Conservation (phyloP, 2,797 vertebrate species). For the Epinephelus awoara region DNA sequence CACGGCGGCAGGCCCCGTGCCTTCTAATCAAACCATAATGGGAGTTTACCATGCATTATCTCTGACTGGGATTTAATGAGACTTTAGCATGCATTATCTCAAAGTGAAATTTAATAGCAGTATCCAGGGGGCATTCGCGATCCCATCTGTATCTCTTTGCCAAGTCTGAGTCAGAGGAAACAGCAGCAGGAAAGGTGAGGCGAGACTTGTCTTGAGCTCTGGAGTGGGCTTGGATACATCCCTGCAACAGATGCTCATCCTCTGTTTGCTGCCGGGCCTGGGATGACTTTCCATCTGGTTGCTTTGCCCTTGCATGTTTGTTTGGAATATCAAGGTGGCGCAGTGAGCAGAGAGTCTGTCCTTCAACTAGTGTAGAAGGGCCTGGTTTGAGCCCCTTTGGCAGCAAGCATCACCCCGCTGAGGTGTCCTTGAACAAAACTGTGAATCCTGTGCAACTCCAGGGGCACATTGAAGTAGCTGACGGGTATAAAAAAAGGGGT, state of each 20-base stretch:
- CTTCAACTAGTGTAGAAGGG: conserved; percentile 48
- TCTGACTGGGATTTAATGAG: conserved; percentile 76
- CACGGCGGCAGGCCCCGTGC: conserved; percentile 52
- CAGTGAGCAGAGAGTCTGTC: conserved; percentile 43
- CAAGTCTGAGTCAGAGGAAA: conserved; percentile 49
- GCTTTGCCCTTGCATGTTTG: conserved; percentile 67
- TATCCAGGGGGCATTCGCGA: conserved; percentile 56
- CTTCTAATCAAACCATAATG: conserved; percentile 76
- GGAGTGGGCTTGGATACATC: conserved; percentile 47
- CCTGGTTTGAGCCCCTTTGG: conserved; percentile 44
- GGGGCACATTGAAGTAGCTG: conserved; percentile 10
- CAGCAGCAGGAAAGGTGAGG: conserved; percentile 51
- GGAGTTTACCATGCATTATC: conserved; percentile 70
- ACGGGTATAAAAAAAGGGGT: neutral
- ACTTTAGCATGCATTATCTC: conserved; percentile 70
- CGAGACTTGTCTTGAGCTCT: conserved; percentile 49
- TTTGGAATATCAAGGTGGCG: conserved; percentile 53
- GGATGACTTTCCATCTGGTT: conserved; percentile 64
- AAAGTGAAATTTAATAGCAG: conserved; percentile 74
- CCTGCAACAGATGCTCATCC: conserved; percentile 67
- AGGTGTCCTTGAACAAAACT: conserved; percentile 67
- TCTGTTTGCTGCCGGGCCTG: conserved; percentile 50
- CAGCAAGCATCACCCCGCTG: conserved; percentile 45
- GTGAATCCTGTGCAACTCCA: conserved; percentile 27
- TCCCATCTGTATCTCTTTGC: conserved; percentile 55